Percentiles rank a stretch among this genome's conserved stretches.
phyloP scores from a whole-genome alignment of 1,140 invertebrate genomes.

The Hyposmocoma kahamanoa region DNA sequence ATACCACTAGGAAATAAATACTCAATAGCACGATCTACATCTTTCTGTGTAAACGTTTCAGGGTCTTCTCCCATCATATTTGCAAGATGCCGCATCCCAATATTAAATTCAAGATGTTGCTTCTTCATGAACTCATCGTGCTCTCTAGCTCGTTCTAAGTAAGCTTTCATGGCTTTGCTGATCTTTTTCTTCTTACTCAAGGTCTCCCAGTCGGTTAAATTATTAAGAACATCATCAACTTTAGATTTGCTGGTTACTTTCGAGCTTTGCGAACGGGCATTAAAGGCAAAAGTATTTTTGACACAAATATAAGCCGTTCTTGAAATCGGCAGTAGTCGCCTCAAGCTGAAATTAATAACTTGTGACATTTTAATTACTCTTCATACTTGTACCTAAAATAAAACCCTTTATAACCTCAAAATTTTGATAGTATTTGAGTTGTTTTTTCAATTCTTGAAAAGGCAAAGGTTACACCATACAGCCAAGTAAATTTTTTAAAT shows the following conservation, averaged over 20 bases:
- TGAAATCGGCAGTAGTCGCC: slow-evolving; percentile 22
- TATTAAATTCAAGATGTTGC: slow-evolving; percentile 87
- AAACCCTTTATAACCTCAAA: too few relatives aligned
- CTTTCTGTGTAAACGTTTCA: slow-evolving; percentile 88
- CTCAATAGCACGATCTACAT: slow-evolving; percentile 90
- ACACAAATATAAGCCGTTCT: slow-evolving; percentile 11
- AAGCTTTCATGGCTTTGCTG: slow-evolving; percentile 91
- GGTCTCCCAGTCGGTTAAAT: slow-evolving; percentile 57
- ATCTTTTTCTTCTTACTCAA: slow-evolving; percentile 76
- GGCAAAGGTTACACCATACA: too few relatives aligned
- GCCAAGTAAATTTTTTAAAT: too few relatives aligned
- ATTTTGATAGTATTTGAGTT: too few relatives aligned
- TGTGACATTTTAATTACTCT: slow-evolving; percentile 25
- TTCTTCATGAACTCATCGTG: slow-evolving; percentile 91
- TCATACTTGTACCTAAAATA: neutral
- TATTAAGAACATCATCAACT: slow-evolving; percentile 25
- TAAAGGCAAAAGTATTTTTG: slow-evolving; percentile 16
- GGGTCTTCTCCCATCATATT: slow-evolving; percentile 98
- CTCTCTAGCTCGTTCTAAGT: slow-evolving; percentile 85
- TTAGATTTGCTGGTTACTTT: slow-evolving; percentile 9
- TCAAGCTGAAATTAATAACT: slow-evolving; percentile 30
- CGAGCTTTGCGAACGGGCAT: too few relatives aligned
- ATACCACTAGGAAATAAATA: slow-evolving; percentile 96
- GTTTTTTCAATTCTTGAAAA: too few relatives aligned
- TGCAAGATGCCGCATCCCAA: slow-evolving; percentile 95